Percentiles rank a stretch among this genome's conserved stretches.
Evolutionary conservation across 2,888 invertebrate genomes (phyloP).

Genomic region (Apoderus coryli): DNA sequence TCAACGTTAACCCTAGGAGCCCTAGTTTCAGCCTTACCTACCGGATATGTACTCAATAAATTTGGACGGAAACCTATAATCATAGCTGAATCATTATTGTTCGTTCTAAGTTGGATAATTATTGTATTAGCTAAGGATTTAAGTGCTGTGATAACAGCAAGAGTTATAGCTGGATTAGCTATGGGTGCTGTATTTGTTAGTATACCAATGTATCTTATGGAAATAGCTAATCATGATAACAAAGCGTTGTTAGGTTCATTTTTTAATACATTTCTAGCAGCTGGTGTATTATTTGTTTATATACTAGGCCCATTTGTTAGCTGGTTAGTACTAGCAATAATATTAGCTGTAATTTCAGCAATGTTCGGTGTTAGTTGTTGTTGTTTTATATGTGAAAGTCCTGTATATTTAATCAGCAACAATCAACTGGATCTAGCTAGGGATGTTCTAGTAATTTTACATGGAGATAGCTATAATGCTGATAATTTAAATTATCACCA

Average conservation of each 20-base stretch:
- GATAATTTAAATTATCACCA: too few relatives aligned
- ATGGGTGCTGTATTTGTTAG: slow-evolving; percentile 66
- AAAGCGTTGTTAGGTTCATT: slow-evolving; percentile 74
- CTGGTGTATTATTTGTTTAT: slow-evolving; percentile 69
- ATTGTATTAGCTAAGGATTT: slow-evolving; percentile 51
- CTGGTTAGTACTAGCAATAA: slow-evolving; percentile 55
- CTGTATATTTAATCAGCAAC: slow-evolving; percentile 53
- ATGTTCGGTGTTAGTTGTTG: slow-evolving; percentile 48
- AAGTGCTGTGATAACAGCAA: slow-evolving; percentile 50
- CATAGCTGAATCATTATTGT: too few relatives aligned
- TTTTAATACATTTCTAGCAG: slow-evolving; percentile 66
- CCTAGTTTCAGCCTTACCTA: slow-evolving; percentile 57
- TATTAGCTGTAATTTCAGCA: slow-evolving; percentile 50
- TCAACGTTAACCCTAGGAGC: slow-evolving; percentile 66
- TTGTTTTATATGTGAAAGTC: slow-evolving; percentile 62
- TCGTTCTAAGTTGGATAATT: slow-evolving; percentile 58
- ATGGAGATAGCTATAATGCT: too few relatives aligned
- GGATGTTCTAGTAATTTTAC: too few relatives aligned
- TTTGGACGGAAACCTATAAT: too few relatives aligned
- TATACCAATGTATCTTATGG: slow-evolving; percentile 78
- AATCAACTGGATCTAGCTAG: too few relatives aligned
- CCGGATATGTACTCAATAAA: slow-evolving; percentile 55
- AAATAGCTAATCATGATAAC: slow-evolving; percentile 69
- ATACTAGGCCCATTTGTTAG: slow-evolving; percentile 52
- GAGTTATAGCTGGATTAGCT: slow-evolving; percentile 62